Base-by-base conservation (phyloP, 2,888 invertebrate genomes). In the Cotesia congregata region DNA sequence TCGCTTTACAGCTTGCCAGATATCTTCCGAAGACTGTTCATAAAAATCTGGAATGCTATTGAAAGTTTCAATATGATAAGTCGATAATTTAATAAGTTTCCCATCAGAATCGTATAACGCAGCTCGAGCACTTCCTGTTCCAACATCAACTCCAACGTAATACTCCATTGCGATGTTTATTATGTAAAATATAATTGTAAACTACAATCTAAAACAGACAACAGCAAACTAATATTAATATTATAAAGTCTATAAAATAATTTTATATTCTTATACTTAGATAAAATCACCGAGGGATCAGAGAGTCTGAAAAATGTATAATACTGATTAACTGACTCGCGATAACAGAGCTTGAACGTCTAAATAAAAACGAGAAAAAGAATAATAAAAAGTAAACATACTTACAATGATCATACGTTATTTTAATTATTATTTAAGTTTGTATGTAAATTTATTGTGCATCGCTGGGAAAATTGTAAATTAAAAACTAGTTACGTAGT, bases 91-190 rank as follows among this genome's bases (percentile, higher is more conserved):
- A 5, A 93, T 79, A 50, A 96, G 91, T 86, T 93, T 92, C 1
- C 98, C 97, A 74, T 90, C 88, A 5, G 91, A 90, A 74, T 92
- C 90, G 4, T 97, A 94, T 59, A 98, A 90, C 3, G 95, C 97
- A 6, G 96, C 97, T 81, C 98, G 91, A 0, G 93, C 97, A 90
- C 98, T 97, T 12, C 95, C 95, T 1, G 97, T 97, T 5, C 98
- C 98, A 61, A 98, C 97, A 90, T 98, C 98, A 9, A 98, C 96
- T 77, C 97, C 97, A 85, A 97, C 91, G 87, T 95, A 96, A 88
- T 92, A 94, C 77, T 86, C 85, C 87, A 86, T 88, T 39, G n/a
- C 41, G 2, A 50, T 12, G 9, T 12, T 50, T 50, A 1, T 50
- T 50, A 50, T 4, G 7, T 50, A 50, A 4, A 50, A 12, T 50